Percentiles rank a stretch among this genome's conserved stretches.
phyloP scores from a whole-genome alignment of 2,888 invertebrate genomes.

The Maniola hyperantus region DNA sequence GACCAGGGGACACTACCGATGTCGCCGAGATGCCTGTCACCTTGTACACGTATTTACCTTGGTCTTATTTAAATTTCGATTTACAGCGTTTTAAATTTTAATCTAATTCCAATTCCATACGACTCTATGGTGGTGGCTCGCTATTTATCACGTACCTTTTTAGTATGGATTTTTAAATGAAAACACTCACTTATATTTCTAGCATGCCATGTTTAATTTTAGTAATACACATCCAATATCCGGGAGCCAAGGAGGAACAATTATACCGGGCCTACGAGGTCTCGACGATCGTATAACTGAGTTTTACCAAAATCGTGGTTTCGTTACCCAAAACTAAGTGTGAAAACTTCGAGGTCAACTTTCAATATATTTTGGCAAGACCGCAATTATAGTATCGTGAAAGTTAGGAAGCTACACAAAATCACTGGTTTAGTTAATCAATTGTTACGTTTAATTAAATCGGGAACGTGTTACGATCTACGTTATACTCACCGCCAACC shows the following conservation, averaged over 20 bases:
- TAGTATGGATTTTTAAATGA: conserved; percentile 39
- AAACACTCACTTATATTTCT: conserved; percentile 44
- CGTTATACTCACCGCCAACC: conserved; percentile 67
- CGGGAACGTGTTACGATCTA: conserved; percentile 53
- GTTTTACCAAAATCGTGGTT: conserved; percentile 38
- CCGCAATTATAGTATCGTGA: conserved; percentile 63
- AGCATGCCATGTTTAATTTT: conserved; percentile 67
- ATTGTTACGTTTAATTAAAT: conserved; percentile 46
- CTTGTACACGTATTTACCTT: conserved; percentile 42
- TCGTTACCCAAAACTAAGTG: not conserved
- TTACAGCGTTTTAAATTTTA: conserved; percentile 47
- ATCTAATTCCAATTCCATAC: conserved; percentile 61
- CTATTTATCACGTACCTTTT: conserved; percentile 47
- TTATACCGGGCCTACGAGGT: conserved; percentile 46
- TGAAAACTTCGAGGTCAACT: not conserved
- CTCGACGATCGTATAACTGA: conserved; percentile 59
- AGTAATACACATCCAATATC: conserved; percentile 57
- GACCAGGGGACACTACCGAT: conserved; percentile 49
- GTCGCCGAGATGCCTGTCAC: conserved; percentile 45
- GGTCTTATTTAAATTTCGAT: conserved; percentile 46
- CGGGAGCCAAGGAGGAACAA: conserved; percentile 71
- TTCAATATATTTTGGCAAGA: conserved; percentile 17
- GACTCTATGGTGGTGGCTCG: conserved; percentile 67
- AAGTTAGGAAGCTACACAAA: conserved; percentile 67
- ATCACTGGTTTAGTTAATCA: conserved; percentile 53